Percentiles rank a stretch among this genome's conserved stretches.
These are phyloP conservation scores for Prorops nasuta DNA, from an alignment of 1,140 invertebrate genomes.

Conservation along the genomic window DNA sequence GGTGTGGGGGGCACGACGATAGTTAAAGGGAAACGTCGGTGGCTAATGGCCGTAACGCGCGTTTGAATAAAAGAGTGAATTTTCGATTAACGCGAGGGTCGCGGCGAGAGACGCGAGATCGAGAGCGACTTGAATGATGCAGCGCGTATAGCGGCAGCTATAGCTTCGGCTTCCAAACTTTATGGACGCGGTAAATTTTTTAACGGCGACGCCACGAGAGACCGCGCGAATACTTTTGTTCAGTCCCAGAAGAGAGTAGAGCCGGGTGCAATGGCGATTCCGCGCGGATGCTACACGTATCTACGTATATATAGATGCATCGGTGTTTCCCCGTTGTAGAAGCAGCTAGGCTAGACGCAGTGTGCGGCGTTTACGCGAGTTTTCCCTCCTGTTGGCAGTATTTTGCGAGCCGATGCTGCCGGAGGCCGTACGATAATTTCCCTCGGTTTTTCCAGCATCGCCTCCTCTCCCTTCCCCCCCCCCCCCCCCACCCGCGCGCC, in stretches of 20 bases:
- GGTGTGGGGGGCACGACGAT: no score
- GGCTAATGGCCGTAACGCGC: no score
- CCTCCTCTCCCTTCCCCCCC: neutral
- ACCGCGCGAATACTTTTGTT: constrained; percentile 27
- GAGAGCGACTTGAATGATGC: constrained; percentile 5
- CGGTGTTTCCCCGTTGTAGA: neutral
- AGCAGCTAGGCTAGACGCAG: neutral
- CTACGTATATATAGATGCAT: constrained; percentile 13
- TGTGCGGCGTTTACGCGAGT: constrained; percentile 1
- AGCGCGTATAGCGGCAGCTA: neutral
- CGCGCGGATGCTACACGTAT: constrained; percentile 17
- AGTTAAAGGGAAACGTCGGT: no score
- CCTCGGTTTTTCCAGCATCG: neutral
- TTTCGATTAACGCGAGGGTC: no score
- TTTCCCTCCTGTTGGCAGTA: constrained; percentile 8
- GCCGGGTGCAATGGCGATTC: neutral
- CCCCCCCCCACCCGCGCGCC: neutral
- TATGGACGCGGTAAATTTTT: constrained; percentile 24
- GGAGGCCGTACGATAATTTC: constrained; percentile 18
- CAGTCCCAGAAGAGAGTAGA: constrained; percentile 19
- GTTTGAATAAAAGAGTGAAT: no score
- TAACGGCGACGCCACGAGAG: constrained; percentile 34
- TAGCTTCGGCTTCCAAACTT: constrained; percentile 4
- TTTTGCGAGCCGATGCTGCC: constrained; percentile 15
- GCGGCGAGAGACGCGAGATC: neutral